phyloP scores from a whole-genome alignment of 2,797 vertebrate genomes.

The Zalophus californianus region DNA sequence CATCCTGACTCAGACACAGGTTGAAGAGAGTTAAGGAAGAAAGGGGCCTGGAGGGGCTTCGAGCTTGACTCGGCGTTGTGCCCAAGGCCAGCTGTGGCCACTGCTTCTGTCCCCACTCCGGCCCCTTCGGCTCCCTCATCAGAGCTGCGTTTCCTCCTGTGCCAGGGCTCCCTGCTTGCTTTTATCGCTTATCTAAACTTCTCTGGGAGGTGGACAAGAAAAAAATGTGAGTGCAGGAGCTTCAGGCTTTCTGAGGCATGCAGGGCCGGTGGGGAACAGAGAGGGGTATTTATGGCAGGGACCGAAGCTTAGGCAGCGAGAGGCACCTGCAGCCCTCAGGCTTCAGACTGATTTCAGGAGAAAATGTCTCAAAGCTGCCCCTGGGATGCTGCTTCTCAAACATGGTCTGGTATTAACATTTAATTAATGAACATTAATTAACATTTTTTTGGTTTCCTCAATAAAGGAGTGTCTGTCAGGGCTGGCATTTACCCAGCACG shows the following conservation, averaged over 20 bases:
- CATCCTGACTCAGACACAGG: not conserved
- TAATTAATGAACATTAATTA: not conserved
- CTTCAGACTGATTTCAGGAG: not conserved
- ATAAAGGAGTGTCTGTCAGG: not conserved
- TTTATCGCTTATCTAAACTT: not conserved
- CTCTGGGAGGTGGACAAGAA: not conserved
- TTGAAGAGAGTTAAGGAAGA: not conserved
- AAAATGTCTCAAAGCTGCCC: not conserved
- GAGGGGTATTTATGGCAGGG: not conserved
- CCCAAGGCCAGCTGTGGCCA: not conserved
- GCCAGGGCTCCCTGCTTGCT: not conserved
- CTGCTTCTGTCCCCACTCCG: not conserved
- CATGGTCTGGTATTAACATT: not conserved
- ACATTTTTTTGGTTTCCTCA: not conserved
- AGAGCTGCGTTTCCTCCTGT: not conserved
- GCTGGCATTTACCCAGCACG: not conserved
- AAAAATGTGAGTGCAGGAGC: not conserved
- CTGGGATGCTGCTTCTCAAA: conserved; percentile 6
- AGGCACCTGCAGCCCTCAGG: not conserved
- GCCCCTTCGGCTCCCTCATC: not conserved
- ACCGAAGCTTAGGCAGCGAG: not conserved
- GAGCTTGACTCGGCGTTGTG: not conserved
- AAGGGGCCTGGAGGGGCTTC: no score
- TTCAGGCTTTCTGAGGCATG: not conserved
- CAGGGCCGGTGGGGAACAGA: not conserved